Base-by-base conservation (phyloP, 2,888 invertebrate species). In the Nomada ferruginata region DNA sequence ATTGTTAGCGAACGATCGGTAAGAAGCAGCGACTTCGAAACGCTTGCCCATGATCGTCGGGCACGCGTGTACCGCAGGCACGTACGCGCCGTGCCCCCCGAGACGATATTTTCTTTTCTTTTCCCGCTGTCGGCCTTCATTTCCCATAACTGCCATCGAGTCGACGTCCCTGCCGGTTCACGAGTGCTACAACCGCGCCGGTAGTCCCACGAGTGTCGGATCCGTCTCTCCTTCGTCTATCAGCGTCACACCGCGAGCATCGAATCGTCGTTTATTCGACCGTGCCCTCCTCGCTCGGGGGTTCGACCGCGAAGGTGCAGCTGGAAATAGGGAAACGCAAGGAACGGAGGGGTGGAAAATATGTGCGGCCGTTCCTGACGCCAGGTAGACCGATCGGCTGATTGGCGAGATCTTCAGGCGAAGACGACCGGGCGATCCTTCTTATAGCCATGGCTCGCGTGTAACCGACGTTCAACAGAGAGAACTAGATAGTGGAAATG, bases 111-210 rank as follows among this genome's bases (percentile, higher is more conserved):
- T 73, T 69, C 69, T 73, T 65, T 73, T 70, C 69, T 52, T 59
- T 47, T 53, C 55, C 64, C 52, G 69, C 65, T 66, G 76, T 70
- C 82, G 76, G 42, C 70, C 74, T 64, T 83, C 80, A 52, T 83
- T 83, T 77, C 74, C 57, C 70, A 55, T 74, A 83, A 80, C 76
- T 66, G 76, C 50, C 66, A 71, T 80, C 80, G 66, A 68, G 64
- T 79, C 71, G 75, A 2, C 52, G 20, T 26, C 52, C 13, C 66
- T 52, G 65, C 66, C 44, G 15, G 52, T 13, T 50, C 57, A 42
- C 44, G 13, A 42, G 52, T 60, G 66, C 42, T 59, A n/a, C 72
- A 23, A 53, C 53, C 70, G 73, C 60, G 66, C 63, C 63, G 70
- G 61, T 76, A 66, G 36, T 79, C 77, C 75, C 79, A 18, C 55